Evolutionary conservation across 2,888 invertebrate species (phyloP).

Genomic region (Seira sanloemensis): DNA sequence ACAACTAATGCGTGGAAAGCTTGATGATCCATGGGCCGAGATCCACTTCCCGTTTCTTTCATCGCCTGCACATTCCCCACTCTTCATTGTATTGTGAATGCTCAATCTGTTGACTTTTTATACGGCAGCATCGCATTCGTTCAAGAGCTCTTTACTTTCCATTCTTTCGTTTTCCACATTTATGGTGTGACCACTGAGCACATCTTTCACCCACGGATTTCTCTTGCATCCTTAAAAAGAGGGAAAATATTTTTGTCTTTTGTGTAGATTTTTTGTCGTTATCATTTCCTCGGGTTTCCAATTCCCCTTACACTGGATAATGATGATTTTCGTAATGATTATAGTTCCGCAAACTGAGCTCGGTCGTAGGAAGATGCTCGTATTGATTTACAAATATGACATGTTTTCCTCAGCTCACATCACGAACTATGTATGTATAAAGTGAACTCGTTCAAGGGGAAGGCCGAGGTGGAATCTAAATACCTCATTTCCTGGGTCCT

Average conservation of each 20-base stretch:
- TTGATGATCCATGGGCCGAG: constrained; percentile 63
- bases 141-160: constrained; percentile 44
- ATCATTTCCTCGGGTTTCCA: not conserved
- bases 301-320: not conserved
- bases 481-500: constrained; percentile 58
- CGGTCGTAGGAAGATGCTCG: constrained; percentile 37
- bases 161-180: constrained; percentile 22
- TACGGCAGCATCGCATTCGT: not conserved
- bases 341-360: constrained; percentile 23
- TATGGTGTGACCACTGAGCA: constrained; percentile 50
- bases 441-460: constrained; percentile 35
- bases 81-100: constrained; percentile 39
- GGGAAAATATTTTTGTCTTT: constrained; percentile 14
- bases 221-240: constrained; percentile 4
- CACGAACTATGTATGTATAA: constrained; percentile 22
- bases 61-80: not conserved
- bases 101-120: not conserved
- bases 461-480: constrained; percentile 64
- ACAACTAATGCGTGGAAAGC: constrained; percentile 62
- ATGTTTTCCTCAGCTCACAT: constrained; percentile 63
- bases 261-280: not conserved
- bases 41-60: constrained; percentile 57
- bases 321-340: constrained; percentile 11
- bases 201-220: constrained; percentile 53
- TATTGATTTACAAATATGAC: constrained; percentile 64